Base-by-base conservation (phyloP, 1,140 invertebrate species). In the Maniola jurtina region DNA sequence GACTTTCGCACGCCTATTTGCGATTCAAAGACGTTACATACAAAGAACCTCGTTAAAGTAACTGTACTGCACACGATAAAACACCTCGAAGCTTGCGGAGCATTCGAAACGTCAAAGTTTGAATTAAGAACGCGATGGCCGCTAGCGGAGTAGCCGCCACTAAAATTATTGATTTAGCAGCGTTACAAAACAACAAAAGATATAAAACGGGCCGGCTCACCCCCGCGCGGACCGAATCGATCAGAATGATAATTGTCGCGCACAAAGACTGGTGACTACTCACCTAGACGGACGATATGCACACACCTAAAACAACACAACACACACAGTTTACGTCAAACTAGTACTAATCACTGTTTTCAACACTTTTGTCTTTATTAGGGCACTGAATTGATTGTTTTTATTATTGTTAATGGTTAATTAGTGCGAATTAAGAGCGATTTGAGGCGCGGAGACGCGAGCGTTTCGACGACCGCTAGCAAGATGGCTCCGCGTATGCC, bases 121-220 rank as follows among this genome's bases (percentile, higher is more conserved):
- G 74, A 66, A 78, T 76, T 75, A 78, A 80, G 74, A 77, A 72
- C 76, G 77, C 79, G 72, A 77, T 77, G 79, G 73, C 75, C 76
- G 73, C 73, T 77, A 76, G 76, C 77, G 73, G 77, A 72, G 72
- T 77, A 76, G 76, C 77, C 74, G 77, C 81, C 79, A 86, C 84
- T 88, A 86, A 89, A 87, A 89, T 86, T 90, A 90, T 90, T 90
- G 87, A 90, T 90, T 90, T 84, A 78, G 72, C 73, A 76, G 76
- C 77, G 83, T 84, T 87, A 90, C 84, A 90, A 90, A 90, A 90
- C 83, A 90, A 89, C 87, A 89, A 89, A 90, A 90, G 87, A 89
- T 87, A 88, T 86, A 89, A 88, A 89, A 88, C 81, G 78, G 77
- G 75, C 80, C 75, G 75, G 73, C 74, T 81, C 83, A 83, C 81